Percentiles rank a stretch among this genome's conserved stretches.
These are phyloP conservation scores for Eurytemora carolleeae DNA, from an alignment of 1,140 invertebrate species.

Conservation along the genomic window DNA sequence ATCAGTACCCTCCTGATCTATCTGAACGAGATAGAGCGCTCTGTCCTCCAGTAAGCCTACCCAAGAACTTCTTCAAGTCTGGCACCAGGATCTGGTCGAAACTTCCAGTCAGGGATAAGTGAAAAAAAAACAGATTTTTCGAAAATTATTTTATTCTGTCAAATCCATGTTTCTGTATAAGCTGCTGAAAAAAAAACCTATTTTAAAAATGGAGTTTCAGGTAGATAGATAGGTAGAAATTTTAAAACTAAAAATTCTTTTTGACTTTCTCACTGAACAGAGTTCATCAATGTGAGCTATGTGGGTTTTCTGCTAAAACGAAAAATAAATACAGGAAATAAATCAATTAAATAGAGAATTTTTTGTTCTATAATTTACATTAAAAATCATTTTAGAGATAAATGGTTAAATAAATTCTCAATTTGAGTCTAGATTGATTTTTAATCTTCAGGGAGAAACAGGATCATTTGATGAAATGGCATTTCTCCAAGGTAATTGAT, in stretches of 20 bases:
- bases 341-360: background rate
- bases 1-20: too few relatives aligned
- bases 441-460: background rate
- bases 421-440: too few relatives aligned
- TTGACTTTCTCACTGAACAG: too few relatives aligned
- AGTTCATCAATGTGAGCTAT: background rate
- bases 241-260: too few relatives aligned
- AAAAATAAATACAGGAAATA: background rate
- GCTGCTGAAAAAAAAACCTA: too few relatives aligned
- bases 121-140: too few relatives aligned
- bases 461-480: background rate
- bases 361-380: background rate
- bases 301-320: background rate
- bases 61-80: background rate
- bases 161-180: too few relatives aligned
- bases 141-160: too few relatives aligned
- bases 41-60: background rate
- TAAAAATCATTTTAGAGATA: too few relatives aligned
- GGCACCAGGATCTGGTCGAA: background rate
- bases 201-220: too few relatives aligned
- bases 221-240: too few relatives aligned
- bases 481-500: background rate
- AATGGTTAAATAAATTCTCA: too few relatives aligned
- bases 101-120: background rate
- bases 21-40: background rate